Conservation (phyloP, 2,888 invertebrate species). For the Salpingus planirostris region DNA sequence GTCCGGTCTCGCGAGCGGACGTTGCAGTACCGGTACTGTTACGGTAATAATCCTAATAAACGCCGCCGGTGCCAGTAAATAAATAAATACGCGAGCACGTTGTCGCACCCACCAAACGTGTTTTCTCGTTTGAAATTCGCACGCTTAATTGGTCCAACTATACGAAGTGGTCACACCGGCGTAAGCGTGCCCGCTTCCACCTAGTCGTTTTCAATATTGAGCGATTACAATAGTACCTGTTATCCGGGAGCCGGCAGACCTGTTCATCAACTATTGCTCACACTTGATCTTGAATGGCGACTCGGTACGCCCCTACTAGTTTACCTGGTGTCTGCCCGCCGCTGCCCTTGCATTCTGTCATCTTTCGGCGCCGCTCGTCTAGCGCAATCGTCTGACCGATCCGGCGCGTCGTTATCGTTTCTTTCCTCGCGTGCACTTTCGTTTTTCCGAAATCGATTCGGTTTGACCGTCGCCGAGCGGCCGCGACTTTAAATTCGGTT, state of each 20-base stretch:
- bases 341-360: constrained; percentile 22
- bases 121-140: constrained; percentile 8
- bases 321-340: constrained; percentile 31
- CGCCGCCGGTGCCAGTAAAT: neutral
- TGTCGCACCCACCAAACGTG: constrained; percentile 4
- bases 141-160: constrained; percentile 8
- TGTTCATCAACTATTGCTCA: constrained; percentile 41
- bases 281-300: constrained; percentile 41
- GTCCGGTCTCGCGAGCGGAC: too few species aligned
- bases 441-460: too few species aligned
- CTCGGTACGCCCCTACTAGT: constrained; percentile 39
- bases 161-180: constrained; percentile 4
- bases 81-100: constrained; percentile 2
- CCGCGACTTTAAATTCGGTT: too few species aligned
- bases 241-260: constrained; percentile 39
- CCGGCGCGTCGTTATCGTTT: too few species aligned
- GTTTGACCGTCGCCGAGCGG: too few species aligned
- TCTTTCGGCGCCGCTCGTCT: constrained; percentile 25
- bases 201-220: constrained; percentile 38
- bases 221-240: constrained; percentile 43
- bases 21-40: too few species aligned
- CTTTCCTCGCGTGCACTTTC: too few species aligned
- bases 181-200: constrained; percentile 25
- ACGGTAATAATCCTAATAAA: too few species aligned
- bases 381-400: too few species aligned